Percentiles rank a stretch among this genome's conserved stretches.
Evolutionary conservation across 1,140 invertebrate species (phyloP).

Genomic region (Dreissena rostriformis): DNA sequence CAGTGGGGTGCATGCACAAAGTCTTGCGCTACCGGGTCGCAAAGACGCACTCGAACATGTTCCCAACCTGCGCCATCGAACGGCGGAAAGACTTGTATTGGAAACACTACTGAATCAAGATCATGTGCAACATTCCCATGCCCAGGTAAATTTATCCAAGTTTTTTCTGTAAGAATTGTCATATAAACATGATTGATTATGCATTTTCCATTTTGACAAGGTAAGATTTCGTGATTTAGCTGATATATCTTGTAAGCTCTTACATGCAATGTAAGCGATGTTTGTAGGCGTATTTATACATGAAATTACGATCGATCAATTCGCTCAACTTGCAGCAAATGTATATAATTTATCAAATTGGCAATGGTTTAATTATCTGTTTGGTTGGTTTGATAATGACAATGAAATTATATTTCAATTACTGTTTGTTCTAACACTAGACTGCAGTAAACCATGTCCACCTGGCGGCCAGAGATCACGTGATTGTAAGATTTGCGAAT

Average conservation of each 20-base stretch:
- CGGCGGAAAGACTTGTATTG: neutral
- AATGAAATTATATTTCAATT: neutral
- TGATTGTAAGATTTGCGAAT: constrained; percentile 14
- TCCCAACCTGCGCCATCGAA: neutral
- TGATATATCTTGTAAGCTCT: neutral
- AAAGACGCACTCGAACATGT: neutral
- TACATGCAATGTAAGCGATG: neutral
- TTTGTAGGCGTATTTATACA: neutral
- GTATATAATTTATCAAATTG: neutral
- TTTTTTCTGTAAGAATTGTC: neutral
- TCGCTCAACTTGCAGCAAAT: neutral
- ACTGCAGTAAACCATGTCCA: constrained; percentile 14
- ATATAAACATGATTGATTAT: neutral
- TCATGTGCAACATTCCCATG: neutral
- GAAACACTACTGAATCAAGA: neutral
- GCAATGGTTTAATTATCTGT: neutral
- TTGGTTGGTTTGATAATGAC: neutral
- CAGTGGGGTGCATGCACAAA: constrained; percentile 3
- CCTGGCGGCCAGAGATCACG: neutral
- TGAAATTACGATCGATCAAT: neutral
- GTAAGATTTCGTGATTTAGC: neutral
- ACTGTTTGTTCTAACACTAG: neutral
- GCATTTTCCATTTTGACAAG: neutral
- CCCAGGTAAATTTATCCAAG: neutral
- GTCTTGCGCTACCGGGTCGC: neutral